A percentile compares a stretch with the other conserved stretches of the same genome.
phyloP scores from a whole-genome alignment of 2,797 vertebrate species.

The Periophthalmus magnuspinnatus region DNA sequence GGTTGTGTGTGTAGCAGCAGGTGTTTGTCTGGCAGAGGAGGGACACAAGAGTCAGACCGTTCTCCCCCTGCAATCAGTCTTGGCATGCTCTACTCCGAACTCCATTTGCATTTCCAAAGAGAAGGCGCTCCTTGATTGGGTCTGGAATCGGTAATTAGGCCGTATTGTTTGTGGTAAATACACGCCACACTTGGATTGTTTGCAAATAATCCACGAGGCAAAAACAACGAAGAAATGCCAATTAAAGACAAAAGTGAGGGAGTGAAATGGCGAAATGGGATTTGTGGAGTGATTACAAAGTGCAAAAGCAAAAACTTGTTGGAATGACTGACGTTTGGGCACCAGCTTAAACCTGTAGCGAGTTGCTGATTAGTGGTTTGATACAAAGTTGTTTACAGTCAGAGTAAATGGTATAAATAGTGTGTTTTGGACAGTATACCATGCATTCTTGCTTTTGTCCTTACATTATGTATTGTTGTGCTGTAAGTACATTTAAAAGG shows the following conservation, averaged over 20 bases:
- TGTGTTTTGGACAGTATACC: neutral
- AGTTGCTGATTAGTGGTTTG: conserved; percentile 28
- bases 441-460: neutral
- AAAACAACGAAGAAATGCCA: conserved; percentile 64
- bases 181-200: conserved; percentile 76
- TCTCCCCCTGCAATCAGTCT: conserved; percentile 78
- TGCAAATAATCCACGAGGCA: conserved; percentile 73
- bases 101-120: conserved; percentile 81
- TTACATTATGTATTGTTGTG: neutral
- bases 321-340: conserved; percentile 35
- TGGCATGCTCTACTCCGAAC: conserved; percentile 57
- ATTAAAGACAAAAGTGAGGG: conserved; percentile 66
- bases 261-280: conserved; percentile 54
- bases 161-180: conserved; percentile 84
- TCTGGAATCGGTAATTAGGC: conserved; percentile 80
- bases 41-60: conserved; percentile 64
- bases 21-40: conserved; percentile 78
- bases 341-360: conserved; percentile 25
- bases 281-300: conserved; percentile 60
- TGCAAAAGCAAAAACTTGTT: conserved; percentile 35
- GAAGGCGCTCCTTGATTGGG: conserved; percentile 79
- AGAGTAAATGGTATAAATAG: conserved; percentile 14
- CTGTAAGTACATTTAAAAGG: neutral
- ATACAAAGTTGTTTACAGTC: conserved; percentile 28
- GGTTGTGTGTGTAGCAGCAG: conserved; percentile 68